Evolutionary conservation across 2,797 vertebrate genomes (phyloP), one percentile per base, ranked within the genome.

Genomic region (Rallus crepitans): DNA sequence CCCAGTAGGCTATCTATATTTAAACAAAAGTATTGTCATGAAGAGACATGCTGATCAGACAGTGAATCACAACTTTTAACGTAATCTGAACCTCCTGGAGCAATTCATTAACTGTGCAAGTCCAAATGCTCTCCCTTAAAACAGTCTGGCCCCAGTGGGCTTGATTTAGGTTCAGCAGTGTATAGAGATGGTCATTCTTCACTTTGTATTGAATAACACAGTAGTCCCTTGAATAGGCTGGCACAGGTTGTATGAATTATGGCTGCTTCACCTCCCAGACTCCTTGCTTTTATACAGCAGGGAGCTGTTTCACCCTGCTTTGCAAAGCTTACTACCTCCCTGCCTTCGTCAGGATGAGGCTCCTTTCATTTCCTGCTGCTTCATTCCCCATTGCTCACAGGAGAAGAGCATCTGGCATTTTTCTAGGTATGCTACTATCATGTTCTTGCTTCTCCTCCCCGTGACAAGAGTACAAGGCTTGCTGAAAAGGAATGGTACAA

Each of bases 401-500:
- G 23, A 82, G 83, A 90, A 70, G 56, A 94, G 89, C 95, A 95
- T 96, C 94, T 94, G 95, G 91, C 53, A 81, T 78, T 91, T 92
- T 76, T 93, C 76, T 86, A 95, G 85, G 89, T 94, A 77, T 50
- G 76, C 71, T 85, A 75, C 72, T 81, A 53, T 33, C 65, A 75
- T 24, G 39, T 91, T 96, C 42, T 72, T 91, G 76, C 72, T 93
- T 88, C 76, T 94, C 24, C 85, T 92, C 72, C 79, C 87, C 0
- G 1, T 33, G 72, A 91, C 82, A 80, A 5, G 24, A 94, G 53
- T 57, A 90, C 27, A 88, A 71, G 59, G 82, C 65, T 90, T 81
- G 61, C 76, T 69, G 91, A 87, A 84, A 55, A 70, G 72, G 35
- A n/a, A 78, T 72, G 55, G 23, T 81, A 83, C 50, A 88, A 73